Conservation (phyloP, 2,888 invertebrate genomes). For the Sinohyriopsis cumingii region DNA sequence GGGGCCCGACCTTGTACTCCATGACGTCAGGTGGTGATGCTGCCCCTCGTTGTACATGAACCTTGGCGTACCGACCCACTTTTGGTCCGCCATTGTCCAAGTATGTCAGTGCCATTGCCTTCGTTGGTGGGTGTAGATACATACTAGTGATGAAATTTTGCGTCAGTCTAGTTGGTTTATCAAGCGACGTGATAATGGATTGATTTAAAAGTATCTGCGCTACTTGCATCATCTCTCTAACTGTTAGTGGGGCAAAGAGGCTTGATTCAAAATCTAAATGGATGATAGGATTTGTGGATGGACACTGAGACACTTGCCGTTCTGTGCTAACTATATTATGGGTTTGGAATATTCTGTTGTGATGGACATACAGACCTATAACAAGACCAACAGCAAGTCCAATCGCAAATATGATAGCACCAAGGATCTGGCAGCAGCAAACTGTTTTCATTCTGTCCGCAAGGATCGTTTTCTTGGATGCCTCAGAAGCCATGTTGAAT, state of each 20-base stretch:
- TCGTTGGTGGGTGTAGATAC: constrained; percentile 25
- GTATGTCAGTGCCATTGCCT: constrained; percentile 22
- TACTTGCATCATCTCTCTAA: constrained; percentile 33
- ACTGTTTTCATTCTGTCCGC: too few species aligned
- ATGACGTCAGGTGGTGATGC: constrained; percentile 25
- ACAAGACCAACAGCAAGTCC: constrained; percentile 30
- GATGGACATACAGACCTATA: constrained; percentile 31
- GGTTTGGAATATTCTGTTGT: not conserved
- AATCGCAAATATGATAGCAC: constrained; percentile 24
- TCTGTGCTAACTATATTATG: too few species aligned
- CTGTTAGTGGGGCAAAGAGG: constrained; percentile 36
- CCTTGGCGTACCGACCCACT: constrained; percentile 39
- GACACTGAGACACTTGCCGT: constrained; percentile 6
- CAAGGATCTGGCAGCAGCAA: constrained; percentile 14
- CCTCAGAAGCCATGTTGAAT: too few species aligned
- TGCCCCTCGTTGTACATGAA: constrained; percentile 30
- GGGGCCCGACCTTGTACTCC: constrained; percentile 43
- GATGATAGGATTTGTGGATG: constrained; percentile 19
- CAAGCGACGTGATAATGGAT: not conserved
- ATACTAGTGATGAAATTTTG: constrained; percentile 18
- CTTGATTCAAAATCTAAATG: constrained; percentile 23
- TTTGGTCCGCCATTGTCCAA: constrained; percentile 32
- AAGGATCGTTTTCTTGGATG: too few species aligned
- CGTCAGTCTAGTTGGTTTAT: constrained; percentile 10
- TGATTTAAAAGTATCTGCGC: constrained; percentile 19